A percentile compares a stretch with the other conserved stretches of the same genome.
Conservation (phyloP, 2,888 invertebrate genomes). For the Frankliniella fusca region DNA sequence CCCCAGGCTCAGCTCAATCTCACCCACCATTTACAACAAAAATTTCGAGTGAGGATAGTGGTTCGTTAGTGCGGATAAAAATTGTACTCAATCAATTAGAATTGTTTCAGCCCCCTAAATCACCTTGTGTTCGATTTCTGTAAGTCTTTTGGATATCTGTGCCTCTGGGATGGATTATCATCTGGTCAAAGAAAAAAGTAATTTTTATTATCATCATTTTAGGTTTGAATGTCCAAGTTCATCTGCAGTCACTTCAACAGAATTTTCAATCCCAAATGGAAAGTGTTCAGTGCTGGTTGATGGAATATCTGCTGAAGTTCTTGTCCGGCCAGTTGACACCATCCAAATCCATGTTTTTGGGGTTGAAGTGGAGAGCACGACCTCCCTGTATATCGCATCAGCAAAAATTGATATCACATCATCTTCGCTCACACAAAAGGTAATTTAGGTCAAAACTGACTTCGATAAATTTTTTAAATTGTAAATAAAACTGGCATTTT, state of each 20-base stretch:
- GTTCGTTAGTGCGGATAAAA: background rate
- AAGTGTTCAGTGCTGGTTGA: background rate
- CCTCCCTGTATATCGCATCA: background rate
- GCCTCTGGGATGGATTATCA: background rate
- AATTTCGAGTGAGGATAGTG: background rate
- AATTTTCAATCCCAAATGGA: background rate
- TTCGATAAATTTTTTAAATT: background rate
- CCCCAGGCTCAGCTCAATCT: background rate
- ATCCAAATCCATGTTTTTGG: background rate
- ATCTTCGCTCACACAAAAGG: background rate
- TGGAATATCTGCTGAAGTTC: background rate
- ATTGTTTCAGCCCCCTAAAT: background rate
- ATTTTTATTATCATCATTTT: background rate
- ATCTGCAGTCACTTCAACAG: background rate
- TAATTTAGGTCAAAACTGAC: background rate
- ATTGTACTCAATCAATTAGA: background rate
- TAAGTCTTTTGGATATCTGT: background rate
- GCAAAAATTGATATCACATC: background rate
- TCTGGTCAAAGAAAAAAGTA: background rate
- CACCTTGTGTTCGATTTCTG: background rate
- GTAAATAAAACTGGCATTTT: background rate
- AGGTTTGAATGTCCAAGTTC: background rate
- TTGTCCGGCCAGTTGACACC: background rate
- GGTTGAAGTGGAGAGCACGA: background rate
- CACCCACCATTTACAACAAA: background rate